Base-by-base conservation (phyloP, 2,797 vertebrate genomes). In the Gobionotothen gibberifrons region DNA sequence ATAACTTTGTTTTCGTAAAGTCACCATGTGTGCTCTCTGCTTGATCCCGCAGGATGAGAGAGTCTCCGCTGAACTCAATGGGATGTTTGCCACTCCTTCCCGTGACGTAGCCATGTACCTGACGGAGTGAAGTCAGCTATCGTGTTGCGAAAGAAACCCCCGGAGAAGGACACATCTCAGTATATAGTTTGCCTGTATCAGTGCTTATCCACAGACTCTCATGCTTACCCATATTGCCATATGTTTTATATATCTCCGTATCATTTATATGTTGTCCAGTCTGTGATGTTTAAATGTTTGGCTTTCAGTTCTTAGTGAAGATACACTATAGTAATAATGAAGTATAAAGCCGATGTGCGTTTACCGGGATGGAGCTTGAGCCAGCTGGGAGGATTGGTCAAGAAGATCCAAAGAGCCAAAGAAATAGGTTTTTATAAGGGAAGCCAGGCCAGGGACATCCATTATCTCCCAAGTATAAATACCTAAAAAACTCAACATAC, bases 281-380 rank as follows among this genome's bases (percentile, higher is more conserved):
- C 54, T 76, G 68, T 68, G 13, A 67, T 67, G 61, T 75, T 71
- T 73, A 68, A 76, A 78, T 54, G 56, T 72, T 74, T 69, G 69
- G 64, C 76, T 78, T 74, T 76, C 55, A 74, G 65, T 70, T 78
- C 61, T 59, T 54, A 72, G 75, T 79, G 82, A 84, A 83, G 64
- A 88, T 60, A 70, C 69, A 65, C 58, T 46, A 66, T 52, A 17
- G 53, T 57, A 78, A 79, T 51, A 75, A 93, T 91, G 90, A 93
- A 93, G 91, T 92, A 91, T 85, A 39, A 87, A 79, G 76, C 76
- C 81, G 61, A 78, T 70, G 81, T 87, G 87, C 75, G 40, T 88
- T 89, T 76, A 79, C 39, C 64, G 63, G 67, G 72, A 74, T 66
- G 59, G 65, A 80, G 57, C 72, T 72, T 26, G 57, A 82, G 67